Conservation (phyloP, 2,888 invertebrate species). For the Pristionchus fissidentatus region DNA sequence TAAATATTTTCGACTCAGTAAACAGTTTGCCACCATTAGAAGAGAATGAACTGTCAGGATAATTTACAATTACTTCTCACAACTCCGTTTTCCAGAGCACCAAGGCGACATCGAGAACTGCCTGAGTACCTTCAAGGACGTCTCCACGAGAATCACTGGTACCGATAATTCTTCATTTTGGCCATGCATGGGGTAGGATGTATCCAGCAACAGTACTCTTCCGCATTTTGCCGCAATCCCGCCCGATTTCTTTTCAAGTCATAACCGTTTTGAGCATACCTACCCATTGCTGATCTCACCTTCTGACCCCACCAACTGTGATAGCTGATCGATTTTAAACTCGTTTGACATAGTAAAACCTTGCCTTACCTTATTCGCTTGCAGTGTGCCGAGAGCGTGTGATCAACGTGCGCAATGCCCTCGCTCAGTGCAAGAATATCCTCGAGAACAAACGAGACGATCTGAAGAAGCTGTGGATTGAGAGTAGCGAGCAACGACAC, state of each 20-base stretch:
- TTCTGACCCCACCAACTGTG: no score
- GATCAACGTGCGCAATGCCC: slow-evolving; percentile 85
- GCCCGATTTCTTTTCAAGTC: not conserved
- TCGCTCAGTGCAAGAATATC: slow-evolving; percentile 87
- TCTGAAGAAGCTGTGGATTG: slow-evolving; percentile 91
- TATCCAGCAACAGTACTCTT: no score
- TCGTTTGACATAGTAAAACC: no score
- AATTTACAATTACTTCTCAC: no score
- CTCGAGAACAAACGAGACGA: slow-evolving; percentile 90
- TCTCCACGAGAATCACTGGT: slow-evolving; percentile 85
- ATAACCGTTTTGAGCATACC: not conserved
- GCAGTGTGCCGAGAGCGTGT: slow-evolving; percentile 84
- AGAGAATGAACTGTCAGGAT: no score
- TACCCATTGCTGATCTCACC: no score
- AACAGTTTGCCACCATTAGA: no score
- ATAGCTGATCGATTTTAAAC: no score
- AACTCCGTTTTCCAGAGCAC: slow-evolving; percentile 80
- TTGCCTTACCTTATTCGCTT: slow-evolving; percentile 25
- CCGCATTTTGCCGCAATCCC: not conserved
- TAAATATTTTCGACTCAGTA: no score
- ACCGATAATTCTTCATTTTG: slow-evolving; percentile 53
- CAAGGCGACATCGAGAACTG: slow-evolving; percentile 89
- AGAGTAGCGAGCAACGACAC: slow-evolving; percentile 88
- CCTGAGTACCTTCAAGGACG: slow-evolving; percentile 85
- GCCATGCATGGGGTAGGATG: no score